These are phyloP conservation scores for Lutjanus erythropterus DNA, from an alignment of 2,113 vertebrate genomes.

Conservation along the genomic window DNA sequence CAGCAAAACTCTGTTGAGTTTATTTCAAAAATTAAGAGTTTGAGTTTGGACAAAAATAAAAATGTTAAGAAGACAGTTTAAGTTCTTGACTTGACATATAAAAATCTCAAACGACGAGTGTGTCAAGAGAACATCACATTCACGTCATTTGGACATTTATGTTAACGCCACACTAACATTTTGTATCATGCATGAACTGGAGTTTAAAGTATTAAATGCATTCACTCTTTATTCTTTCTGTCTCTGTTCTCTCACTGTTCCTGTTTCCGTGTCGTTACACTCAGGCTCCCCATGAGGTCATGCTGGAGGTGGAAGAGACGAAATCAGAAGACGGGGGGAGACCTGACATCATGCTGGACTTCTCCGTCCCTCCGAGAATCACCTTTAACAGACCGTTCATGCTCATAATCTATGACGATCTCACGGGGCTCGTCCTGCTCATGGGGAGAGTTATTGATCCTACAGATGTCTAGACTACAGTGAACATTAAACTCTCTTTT, in stretches of 20 bases:
- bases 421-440: conserved; percentile 79
- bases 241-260: neutral
- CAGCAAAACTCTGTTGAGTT: too few relatives aligned
- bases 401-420: conserved; percentile 74
- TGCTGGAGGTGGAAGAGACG: conserved; percentile 80
- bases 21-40: too few relatives aligned
- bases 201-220: too few relatives aligned
- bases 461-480: neutral
- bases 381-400: conserved; percentile 79
- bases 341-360: conserved; percentile 2
- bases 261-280: neutral
- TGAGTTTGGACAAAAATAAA: too few relatives aligned
- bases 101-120: too few relatives aligned
- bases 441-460: conserved; percentile 80
- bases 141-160: too few relatives aligned
- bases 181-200: too few relatives aligned
- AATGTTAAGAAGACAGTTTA: too few relatives aligned
- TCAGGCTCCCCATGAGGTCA: conserved; percentile 79
- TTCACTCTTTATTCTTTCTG: neutral
- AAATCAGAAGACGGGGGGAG: conserved; percentile 67
- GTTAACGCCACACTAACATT: too few relatives aligned
- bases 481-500: neutral
- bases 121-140: too few relatives aligned
- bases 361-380: conserved; percentile 27
- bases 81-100: too few relatives aligned